Conservation (phyloP, 1,140 invertebrate genomes). For the Aethina tumida region DNA sequence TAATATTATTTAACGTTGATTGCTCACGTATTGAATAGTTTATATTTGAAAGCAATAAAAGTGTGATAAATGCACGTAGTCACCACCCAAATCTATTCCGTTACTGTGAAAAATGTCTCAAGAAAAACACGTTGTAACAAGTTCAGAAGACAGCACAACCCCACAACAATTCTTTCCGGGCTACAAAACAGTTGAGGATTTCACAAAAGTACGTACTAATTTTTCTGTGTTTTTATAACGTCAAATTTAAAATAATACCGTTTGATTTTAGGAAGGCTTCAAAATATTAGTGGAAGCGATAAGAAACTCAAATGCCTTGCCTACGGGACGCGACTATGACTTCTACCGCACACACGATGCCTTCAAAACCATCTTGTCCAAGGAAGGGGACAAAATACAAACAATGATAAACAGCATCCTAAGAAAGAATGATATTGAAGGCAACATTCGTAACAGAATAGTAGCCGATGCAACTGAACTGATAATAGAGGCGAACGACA, state of each 20-base stretch:
- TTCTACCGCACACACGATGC: conserved; percentile 60
- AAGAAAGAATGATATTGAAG: conserved; percentile 46
- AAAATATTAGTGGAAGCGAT: conserved; percentile 50
- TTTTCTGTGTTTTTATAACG: conserved; percentile 13
- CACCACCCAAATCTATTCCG: too few relatives aligned
- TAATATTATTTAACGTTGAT: too few relatives aligned
- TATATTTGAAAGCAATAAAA: too few relatives aligned
- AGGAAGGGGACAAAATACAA: conserved; percentile 45
- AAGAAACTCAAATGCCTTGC: conserved; percentile 56
- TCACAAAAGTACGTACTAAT: conserved; percentile 29
- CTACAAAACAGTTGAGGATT: conserved; percentile 25
- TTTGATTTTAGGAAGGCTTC: conserved; percentile 42
- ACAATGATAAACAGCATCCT: conserved; percentile 47
- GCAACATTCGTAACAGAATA: conserved; percentile 47
- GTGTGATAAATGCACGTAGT: too few relatives aligned
- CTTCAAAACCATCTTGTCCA: conserved; percentile 51
- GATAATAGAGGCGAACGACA: conserved; percentile 66
- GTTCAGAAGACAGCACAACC: too few relatives aligned
- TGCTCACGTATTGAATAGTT: too few relatives aligned
- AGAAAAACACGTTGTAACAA: too few relatives aligned
- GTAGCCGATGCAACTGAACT: conserved; percentile 65
- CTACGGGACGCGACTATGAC: conserved; percentile 54
- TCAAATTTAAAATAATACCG: not conserved
- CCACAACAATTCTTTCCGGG: conserved; percentile 13
- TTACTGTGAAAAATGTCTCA: too few relatives aligned